Conservation (phyloP, 2,888 invertebrate species). For the Leistus spinibarbis region DNA sequence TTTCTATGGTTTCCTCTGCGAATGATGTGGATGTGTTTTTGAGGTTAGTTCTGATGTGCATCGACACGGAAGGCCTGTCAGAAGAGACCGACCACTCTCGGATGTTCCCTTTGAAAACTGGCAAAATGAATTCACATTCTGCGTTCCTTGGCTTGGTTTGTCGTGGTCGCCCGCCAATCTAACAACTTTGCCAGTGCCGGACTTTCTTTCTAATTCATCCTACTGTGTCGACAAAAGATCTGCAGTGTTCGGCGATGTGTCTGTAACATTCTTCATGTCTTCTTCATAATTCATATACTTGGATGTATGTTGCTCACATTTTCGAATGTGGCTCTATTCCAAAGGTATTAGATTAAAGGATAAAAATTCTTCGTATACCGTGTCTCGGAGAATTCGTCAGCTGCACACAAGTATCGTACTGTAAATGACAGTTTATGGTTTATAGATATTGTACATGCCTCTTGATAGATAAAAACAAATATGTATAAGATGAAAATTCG, state of each 20-base stretch:
- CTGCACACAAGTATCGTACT: too few species aligned
- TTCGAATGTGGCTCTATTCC: too few species aligned
- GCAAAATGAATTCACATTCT: conserved; percentile 29
- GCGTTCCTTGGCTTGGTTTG: not conserved
- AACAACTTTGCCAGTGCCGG: not conserved
- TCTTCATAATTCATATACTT: not conserved
- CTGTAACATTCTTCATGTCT: not conserved
- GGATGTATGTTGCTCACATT: not conserved
- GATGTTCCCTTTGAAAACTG: conserved; percentile 31
- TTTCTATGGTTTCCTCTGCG: not conserved
- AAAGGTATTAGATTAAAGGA: too few species aligned
- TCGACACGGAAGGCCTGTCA: conserved; percentile 37
- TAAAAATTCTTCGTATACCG: too few species aligned
- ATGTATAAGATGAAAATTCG: not conserved
- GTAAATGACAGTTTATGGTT: too few species aligned
- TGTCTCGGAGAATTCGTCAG: too few species aligned
- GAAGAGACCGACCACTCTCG: conserved; percentile 26
- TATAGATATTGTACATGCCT: too few species aligned
- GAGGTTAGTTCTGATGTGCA: conserved; percentile 16
- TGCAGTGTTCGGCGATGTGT: too few species aligned
- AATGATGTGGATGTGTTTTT: too few species aligned
- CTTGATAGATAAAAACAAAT: too few species aligned
- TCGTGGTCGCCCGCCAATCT: not conserved
- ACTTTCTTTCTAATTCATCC: too few species aligned
- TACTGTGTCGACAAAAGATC: too few species aligned